Conservation (phyloP, 2,888 invertebrate species). For the Gymnosoma rotundatum region DNA sequence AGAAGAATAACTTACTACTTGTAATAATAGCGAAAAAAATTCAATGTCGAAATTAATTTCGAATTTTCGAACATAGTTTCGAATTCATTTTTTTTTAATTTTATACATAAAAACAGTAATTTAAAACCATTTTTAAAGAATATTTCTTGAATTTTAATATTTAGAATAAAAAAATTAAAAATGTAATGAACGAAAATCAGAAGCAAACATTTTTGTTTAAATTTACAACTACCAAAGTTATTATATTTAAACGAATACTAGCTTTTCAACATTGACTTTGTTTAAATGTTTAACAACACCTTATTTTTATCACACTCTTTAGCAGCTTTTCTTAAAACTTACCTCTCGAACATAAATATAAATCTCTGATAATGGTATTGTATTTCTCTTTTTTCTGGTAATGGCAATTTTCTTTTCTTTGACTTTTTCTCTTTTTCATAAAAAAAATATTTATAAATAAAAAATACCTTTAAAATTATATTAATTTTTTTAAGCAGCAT, state of each 20-base stretch:
- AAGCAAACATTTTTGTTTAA: too few species aligned
- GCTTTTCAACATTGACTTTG: too few species aligned
- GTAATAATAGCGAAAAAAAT: background rate
- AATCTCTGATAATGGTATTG: slow-evolving; percentile 44
- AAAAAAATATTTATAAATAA: background rate
- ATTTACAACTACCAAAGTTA: too few species aligned
- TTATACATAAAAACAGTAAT: too few species aligned
- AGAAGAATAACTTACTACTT: too few species aligned
- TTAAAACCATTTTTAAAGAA: too few species aligned
- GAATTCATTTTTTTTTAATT: background rate
- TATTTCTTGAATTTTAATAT: too few species aligned
- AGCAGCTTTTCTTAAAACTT: too few species aligned
- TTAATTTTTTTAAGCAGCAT: slow-evolving; percentile 50
- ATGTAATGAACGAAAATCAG: too few species aligned
- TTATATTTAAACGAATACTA: too few species aligned
- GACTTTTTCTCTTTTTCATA: background rate
- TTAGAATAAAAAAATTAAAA: too few species aligned
- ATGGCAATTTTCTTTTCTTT: slow-evolving; percentile 17
- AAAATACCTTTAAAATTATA: background rate
- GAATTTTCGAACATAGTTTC: background rate
- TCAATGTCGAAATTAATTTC: background rate
- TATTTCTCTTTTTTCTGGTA: background rate
- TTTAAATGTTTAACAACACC: background rate
- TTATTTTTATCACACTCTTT: slow-evolving; percentile 2
- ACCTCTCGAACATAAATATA: background rate